A percentile compares a stretch with the other conserved stretches of the same genome.
Conservation (phyloP, 2,113 vertebrate species). For the Xenopus laevis region DNA sequence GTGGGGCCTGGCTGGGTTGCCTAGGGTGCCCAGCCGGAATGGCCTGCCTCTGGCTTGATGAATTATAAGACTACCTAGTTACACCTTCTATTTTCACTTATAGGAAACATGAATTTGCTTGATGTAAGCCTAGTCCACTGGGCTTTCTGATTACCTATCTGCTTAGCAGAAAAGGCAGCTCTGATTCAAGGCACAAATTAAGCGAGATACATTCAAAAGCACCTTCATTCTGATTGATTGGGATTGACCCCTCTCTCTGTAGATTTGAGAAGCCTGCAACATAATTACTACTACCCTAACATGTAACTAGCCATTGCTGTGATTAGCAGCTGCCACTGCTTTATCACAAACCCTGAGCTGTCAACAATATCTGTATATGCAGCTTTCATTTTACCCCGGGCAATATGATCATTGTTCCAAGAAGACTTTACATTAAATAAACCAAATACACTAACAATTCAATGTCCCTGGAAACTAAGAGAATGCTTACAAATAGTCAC, state of each 20-base stretch:
- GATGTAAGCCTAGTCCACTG: neutral
- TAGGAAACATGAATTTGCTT: neutral
- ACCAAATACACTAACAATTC: conserved; percentile 30
- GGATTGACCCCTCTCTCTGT: neutral
- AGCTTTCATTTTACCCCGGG: conserved; percentile 13
- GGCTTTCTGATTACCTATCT: neutral
- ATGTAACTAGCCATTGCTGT: conserved; percentile 20
- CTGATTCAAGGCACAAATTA: conserved; percentile 1
- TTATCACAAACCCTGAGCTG: conserved; percentile 9
- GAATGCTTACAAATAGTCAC: neutral
- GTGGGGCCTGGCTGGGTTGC: no score
- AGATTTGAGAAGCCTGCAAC: neutral
- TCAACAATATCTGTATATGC: conserved; percentile 2
- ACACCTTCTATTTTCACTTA: neutral
- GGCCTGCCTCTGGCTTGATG: no score
- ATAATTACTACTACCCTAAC: conserved; percentile 5
- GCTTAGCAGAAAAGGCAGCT: neutral
- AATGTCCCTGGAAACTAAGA: neutral
- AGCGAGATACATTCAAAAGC: neutral
- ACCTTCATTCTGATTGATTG: neutral
- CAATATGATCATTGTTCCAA: conserved; percentile 21
- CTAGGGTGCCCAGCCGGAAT: no score
- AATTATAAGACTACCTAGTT: no score
- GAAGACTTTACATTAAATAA: conserved; percentile 30
- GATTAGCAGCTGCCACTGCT: conserved; percentile 3